Evolutionary conservation across 2,888 invertebrate species (phyloP).

Genomic region (Hybos culiciformis): DNA sequence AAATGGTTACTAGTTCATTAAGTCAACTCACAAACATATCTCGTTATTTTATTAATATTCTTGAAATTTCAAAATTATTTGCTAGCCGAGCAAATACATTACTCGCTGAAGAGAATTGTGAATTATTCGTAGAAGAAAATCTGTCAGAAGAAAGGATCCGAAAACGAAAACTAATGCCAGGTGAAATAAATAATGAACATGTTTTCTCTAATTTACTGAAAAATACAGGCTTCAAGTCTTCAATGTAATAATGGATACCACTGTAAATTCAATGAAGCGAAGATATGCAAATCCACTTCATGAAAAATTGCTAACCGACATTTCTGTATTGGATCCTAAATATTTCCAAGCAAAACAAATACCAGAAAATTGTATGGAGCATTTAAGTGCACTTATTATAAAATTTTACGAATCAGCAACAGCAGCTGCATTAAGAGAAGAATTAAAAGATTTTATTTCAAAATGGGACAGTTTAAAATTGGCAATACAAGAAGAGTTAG

Average conservation of each 20-base stretch:
- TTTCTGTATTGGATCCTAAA: background rate
- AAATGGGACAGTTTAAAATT: background rate
- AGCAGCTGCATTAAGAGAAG: background rate
- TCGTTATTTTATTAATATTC: background rate
- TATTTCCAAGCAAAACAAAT: background rate
- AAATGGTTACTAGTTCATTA: background rate
- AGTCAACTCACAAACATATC: background rate
- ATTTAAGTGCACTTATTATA: background rate
- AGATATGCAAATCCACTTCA: background rate
- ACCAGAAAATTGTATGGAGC: background rate
- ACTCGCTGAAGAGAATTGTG: background rate
- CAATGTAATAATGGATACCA: background rate
- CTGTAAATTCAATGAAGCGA: background rate
- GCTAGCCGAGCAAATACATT: background rate
- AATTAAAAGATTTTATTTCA: background rate
- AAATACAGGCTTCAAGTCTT: background rate
- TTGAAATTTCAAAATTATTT: background rate
- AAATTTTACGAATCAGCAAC: background rate
- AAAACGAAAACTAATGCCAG: slow-evolving; percentile 1
- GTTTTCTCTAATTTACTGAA: background rate
- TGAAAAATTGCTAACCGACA: background rate
- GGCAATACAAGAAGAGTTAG: background rate
- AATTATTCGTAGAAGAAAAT: background rate
- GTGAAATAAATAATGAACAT: background rate
- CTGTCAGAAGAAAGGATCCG: background rate